Evolutionary conservation across 2,113 vertebrate species (phyloP).

Genomic region (Nasalis larvatus): DNA sequence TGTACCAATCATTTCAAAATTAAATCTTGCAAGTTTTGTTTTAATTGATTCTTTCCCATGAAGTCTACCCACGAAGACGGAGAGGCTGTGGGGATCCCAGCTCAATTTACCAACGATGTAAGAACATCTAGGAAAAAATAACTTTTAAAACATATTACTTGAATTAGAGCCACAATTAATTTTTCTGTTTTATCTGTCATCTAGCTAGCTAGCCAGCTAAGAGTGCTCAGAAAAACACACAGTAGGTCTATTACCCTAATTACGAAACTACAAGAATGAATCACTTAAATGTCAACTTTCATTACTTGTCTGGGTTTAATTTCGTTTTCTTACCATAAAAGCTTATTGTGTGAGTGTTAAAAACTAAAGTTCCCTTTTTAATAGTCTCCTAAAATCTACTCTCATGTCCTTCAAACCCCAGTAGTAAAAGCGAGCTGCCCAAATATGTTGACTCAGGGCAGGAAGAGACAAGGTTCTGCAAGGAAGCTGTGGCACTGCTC

Average conservation of each 20-base stretch:
- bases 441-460: not conserved
- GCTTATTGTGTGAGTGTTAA: not conserved
- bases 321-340: slow-evolving; percentile 2
- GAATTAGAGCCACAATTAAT: not conserved
- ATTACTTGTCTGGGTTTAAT: not conserved
- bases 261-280: not conserved
- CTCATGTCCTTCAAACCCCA: not conserved
- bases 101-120: slow-evolving; percentile 35
- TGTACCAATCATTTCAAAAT: slow-evolving; percentile 27
- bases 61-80: not conserved
- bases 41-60: not conserved
- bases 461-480: not conserved
- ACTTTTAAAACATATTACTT: not conserved
- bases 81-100: not conserved
- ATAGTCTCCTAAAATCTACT: not conserved
- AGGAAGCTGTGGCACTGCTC: slow-evolving; percentile 19
- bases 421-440: slow-evolving; percentile 25
- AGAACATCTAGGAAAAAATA: not conserved
- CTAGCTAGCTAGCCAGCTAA: too few species aligned
- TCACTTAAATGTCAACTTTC: slow-evolving; percentile 7
- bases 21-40: slow-evolving; percentile 16
- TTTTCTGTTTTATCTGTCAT: not conserved
- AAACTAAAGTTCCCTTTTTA: slow-evolving; percentile 37
- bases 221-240: not conserved
- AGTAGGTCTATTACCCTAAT: slow-evolving; percentile 6